Percentiles rank a stretch among this genome's conserved stretches.
Conservation (phyloP, 2,888 invertebrate species). For the Arrhopalites spinosus region DNA sequence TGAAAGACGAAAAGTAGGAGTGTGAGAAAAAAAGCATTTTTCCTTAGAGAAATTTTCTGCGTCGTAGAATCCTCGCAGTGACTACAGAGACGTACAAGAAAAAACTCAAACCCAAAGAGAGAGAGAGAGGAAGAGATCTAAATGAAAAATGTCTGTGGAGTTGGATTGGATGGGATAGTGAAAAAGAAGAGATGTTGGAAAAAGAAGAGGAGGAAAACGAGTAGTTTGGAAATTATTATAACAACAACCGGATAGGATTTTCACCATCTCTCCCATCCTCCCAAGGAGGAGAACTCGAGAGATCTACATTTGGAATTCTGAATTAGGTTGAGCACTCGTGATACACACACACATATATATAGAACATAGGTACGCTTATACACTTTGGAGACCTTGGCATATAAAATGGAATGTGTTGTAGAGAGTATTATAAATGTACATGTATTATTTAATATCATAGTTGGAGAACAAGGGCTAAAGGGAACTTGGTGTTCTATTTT, state of each 20-base stretch:
- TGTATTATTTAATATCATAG: too few relatives aligned
- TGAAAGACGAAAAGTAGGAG: not conserved
- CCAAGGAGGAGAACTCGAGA: not conserved
- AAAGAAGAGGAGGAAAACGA: not conserved
- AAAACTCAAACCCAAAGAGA: too few relatives aligned
- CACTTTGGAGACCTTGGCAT: not conserved
- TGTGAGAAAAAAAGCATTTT: not conserved
- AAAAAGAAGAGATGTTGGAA: not conserved
- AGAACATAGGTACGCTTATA: not conserved
- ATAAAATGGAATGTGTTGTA: too few relatives aligned
- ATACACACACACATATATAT: not conserved
- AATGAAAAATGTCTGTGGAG: slow-evolving; percentile 6
- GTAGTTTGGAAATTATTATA: not conserved
- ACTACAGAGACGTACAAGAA: too few relatives aligned
- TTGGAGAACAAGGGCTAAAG: too few relatives aligned
- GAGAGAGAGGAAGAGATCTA: not conserved
- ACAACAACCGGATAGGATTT: not conserved
- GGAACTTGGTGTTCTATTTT: too few relatives aligned
- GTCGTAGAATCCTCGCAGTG: not conserved
- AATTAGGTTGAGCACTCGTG: too few relatives aligned
- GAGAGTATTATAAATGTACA: too few relatives aligned
- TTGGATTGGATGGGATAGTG: not conserved
- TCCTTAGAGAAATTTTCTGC: slow-evolving; percentile 1
- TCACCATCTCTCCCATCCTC: too few relatives aligned
- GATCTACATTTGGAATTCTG: too few relatives aligned